phyloP scores from a whole-genome alignment of 2,113 vertebrate species.

The Seriola quinqueradiata region DNA sequence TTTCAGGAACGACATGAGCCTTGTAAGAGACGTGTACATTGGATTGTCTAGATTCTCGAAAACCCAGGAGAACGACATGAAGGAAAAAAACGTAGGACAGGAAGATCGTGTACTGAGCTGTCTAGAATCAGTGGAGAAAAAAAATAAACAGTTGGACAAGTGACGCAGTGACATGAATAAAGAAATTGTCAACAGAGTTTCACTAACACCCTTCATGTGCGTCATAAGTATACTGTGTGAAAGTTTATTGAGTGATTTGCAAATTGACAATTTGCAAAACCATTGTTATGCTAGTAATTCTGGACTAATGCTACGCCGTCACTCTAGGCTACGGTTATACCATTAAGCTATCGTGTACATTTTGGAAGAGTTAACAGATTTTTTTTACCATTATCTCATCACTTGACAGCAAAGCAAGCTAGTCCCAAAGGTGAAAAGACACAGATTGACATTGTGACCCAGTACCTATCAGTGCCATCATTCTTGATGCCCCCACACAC shows the following conservation, averaged over 20 bases:
- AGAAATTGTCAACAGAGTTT: not conserved
- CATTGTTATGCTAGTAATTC: not conserved
- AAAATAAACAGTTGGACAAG: not conserved
- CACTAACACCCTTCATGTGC: not conserved
- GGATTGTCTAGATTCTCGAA: slow-evolving; percentile 3
- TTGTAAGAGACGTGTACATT: slow-evolving; percentile 11
- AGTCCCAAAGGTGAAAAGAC: not conserved
- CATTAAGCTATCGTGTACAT: not conserved
- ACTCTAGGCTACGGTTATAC: not conserved
- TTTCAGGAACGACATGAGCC: not conserved
- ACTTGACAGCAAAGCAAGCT: not conserved
- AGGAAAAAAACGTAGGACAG: not conserved
- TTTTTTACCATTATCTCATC: not conserved
- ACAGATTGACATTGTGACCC: slow-evolving; percentile 5
- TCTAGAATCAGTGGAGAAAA: no score
- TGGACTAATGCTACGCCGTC: not conserved
- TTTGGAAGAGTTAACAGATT: not conserved
- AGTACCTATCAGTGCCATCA: slow-evolving; percentile 12
- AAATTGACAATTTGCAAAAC: not conserved
- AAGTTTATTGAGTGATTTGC: not conserved
- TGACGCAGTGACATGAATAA: not conserved
- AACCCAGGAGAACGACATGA: slow-evolving; percentile 12
- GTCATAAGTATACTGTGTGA: not conserved
- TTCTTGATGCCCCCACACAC: slow-evolving; percentile 19
- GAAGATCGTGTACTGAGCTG: slow-evolving; percentile 35